Percentiles rank a stretch among this genome's conserved stretches.
These are phyloP conservation scores for Tursiops truncatus DNA, from an alignment of 2,113 vertebrate genomes.

Conservation along the genomic window DNA sequence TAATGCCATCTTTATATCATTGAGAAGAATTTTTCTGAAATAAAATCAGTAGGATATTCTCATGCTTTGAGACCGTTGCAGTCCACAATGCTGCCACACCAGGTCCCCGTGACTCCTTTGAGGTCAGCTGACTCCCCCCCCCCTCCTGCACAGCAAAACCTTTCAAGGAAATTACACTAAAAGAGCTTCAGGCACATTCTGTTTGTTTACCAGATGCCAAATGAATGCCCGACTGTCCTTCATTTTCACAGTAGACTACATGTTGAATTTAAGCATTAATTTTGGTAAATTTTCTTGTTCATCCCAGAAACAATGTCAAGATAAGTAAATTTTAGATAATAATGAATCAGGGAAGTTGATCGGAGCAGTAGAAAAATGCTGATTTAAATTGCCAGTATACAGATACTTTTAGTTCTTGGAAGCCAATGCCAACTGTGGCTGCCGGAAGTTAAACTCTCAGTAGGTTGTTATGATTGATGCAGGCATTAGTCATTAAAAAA, in stretches of 20 bases:
- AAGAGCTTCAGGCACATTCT: background rate
- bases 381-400: slow-evolving; percentile 65
- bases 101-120: background rate
- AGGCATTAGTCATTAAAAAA: slow-evolving; percentile 64
- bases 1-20: background rate
- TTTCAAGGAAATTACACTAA: too few relatives aligned
- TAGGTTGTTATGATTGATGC: slow-evolving; percentile 54
- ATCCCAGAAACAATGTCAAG: slow-evolving; percentile 46
- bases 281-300: slow-evolving; percentile 40
- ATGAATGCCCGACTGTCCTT: background rate
- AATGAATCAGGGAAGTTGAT: slow-evolving; percentile 47
- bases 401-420: slow-evolving; percentile 65
- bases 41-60: background rate
- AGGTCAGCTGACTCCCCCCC: background rate
- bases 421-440: slow-evolving; percentile 47
- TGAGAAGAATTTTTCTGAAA: background rate
- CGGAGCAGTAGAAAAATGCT: slow-evolving; percentile 39
- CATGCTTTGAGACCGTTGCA: background rate
- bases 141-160: background rate
- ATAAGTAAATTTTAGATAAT: slow-evolving; percentile 60
- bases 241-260: background rate
- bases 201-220: background rate
- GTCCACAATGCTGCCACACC: rapidly evolving
- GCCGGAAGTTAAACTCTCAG: slow-evolving; percentile 64
- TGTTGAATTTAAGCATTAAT: background rate